A percentile compares a stretch with the other conserved stretches of the same genome.
These are phyloP conservation scores for Lasioglossum marginatum DNA, from an alignment of 2,888 invertebrate genomes.

Conservation along the genomic window DNA sequence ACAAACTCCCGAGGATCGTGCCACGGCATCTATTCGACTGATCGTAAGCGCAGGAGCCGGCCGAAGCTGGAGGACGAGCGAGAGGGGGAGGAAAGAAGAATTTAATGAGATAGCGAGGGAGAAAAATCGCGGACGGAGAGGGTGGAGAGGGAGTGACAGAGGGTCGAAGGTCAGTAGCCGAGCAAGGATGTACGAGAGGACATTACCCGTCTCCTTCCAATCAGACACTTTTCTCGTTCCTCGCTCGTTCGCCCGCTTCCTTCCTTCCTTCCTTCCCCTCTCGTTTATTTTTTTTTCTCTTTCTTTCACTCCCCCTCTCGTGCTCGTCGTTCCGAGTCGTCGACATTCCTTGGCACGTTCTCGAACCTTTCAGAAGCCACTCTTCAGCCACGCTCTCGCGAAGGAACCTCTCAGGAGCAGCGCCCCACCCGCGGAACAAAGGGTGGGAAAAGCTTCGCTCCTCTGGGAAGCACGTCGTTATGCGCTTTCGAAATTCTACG, in stretches of 20 bases:
- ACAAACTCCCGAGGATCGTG: conserved; percentile 54
- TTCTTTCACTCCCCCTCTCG: conserved; percentile 12
- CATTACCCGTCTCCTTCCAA: conserved; percentile 18
- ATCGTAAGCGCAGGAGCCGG: conserved; percentile 60
- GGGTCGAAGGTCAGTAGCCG: conserved; percentile 68
- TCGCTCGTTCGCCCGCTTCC: conserved; percentile 14
- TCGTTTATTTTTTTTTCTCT: neutral
- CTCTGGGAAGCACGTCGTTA: conserved; percentile 44
- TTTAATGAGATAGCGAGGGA: conserved; percentile 63
- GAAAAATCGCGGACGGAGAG: conserved; percentile 26
- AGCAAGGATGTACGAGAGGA: conserved; percentile 63
- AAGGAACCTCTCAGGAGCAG: conserved; percentile 37
- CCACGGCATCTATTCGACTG: conserved; percentile 61
- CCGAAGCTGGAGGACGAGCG: neutral
- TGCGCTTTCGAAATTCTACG: conserved; percentile 43
- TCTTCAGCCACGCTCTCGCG: conserved; percentile 32
- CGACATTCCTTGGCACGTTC: conserved; percentile 70
- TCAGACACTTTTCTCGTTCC: neutral
- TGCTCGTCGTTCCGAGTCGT: conserved; percentile 38
- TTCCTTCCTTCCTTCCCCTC: conserved; percentile 26
- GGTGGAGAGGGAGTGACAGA: conserved; percentile 65
- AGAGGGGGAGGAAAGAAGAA: conserved; percentile 30
- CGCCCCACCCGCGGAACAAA: conserved; percentile 24
- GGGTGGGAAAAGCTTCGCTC: conserved; percentile 45
- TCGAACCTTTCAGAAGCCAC: conserved; percentile 53